phyloP scores from a whole-genome alignment of 2,888 invertebrate species.

The Agriotes lineatus region DNA sequence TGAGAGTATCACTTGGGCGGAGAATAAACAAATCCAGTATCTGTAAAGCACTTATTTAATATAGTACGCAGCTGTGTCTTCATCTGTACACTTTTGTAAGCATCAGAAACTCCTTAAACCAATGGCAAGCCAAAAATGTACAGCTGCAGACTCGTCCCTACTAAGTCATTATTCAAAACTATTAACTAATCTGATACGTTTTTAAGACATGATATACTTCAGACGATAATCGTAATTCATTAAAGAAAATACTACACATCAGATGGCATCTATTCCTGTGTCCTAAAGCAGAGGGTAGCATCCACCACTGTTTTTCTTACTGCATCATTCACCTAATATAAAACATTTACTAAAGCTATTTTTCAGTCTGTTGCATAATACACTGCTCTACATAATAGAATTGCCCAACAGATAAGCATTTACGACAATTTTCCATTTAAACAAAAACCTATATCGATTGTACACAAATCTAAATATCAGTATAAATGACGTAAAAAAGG shows the following conservation, averaged over 20 bases:
- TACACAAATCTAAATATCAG: too few species aligned
- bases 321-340: neutral
- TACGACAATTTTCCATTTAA: too few species aligned
- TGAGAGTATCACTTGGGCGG: slow-evolving; percentile 38
- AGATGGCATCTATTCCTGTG: neutral
- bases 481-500: too few species aligned
- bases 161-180: slow-evolving; percentile 19
- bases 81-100: slow-evolving; percentile 2
- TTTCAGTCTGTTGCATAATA: neutral
- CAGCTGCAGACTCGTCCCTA: slow-evolving; percentile 7
- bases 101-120: neutral
- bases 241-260: neutral
- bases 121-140: neutral
- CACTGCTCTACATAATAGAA: too few species aligned
- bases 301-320: neutral
- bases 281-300: slow-evolving; percentile 10
- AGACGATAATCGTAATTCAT: neutral
- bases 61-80: slow-evolving; percentile 9
- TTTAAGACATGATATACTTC: slow-evolving; percentile 25
- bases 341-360: too few species aligned
- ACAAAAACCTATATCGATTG: too few species aligned
- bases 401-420: too few species aligned
- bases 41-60: slow-evolving; percentile 34
- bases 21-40: slow-evolving; percentile 35
- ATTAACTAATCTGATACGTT: slow-evolving; percentile 25